Percentiles rank a stretch among this genome's conserved stretches.
Conservation (phyloP, 2,113 vertebrate species). For the Polypterus senegalus region DNA sequence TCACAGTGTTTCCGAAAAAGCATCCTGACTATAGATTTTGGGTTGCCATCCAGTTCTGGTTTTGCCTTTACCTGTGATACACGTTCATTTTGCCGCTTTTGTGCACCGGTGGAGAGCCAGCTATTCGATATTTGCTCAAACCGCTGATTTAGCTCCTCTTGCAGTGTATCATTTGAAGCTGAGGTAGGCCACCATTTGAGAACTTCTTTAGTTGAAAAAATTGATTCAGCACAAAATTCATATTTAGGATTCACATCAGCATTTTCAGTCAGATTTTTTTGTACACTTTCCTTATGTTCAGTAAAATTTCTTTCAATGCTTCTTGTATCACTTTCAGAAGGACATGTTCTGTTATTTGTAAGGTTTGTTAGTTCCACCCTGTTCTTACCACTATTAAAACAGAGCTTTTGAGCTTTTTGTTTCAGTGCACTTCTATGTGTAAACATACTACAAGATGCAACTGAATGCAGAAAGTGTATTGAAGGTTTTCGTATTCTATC, state of each 20-base stretch:
- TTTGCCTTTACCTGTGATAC: conserved; percentile 36
- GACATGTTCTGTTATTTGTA: too few species aligned
- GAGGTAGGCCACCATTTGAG: conserved; percentile 82
- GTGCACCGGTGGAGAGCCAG: conserved; percentile 66
- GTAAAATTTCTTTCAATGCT: too few species aligned
- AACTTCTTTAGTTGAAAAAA: conserved; percentile 59
- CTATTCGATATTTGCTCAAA: conserved; percentile 75
- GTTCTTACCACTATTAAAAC: too few species aligned
- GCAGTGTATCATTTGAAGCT: conserved; percentile 58
- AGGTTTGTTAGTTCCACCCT: too few species aligned
- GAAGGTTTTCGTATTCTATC: conserved; percentile 68
- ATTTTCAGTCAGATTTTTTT: conserved; percentile 29
- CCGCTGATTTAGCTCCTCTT: conserved; percentile 69
- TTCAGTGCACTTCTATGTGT: conserved; percentile 66
- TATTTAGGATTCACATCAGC: conserved; percentile 36
- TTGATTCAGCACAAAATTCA: conserved; percentile 58
- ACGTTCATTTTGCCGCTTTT: conserved; percentile 37
- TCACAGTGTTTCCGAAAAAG: conserved; percentile 82
- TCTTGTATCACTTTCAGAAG: too few species aligned
- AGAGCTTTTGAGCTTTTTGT: conserved; percentile 63
- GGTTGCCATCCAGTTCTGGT: conserved; percentile 33
- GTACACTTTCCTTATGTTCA: conserved; percentile 19
- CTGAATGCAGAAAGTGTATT: conserved; percentile 67
- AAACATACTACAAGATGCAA: conserved; percentile 65
- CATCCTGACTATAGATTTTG: conserved; percentile 68